Evolutionary conservation across 2,888 invertebrate genomes (phyloP).

Genomic region (Ptilodon capucinus): DNA sequence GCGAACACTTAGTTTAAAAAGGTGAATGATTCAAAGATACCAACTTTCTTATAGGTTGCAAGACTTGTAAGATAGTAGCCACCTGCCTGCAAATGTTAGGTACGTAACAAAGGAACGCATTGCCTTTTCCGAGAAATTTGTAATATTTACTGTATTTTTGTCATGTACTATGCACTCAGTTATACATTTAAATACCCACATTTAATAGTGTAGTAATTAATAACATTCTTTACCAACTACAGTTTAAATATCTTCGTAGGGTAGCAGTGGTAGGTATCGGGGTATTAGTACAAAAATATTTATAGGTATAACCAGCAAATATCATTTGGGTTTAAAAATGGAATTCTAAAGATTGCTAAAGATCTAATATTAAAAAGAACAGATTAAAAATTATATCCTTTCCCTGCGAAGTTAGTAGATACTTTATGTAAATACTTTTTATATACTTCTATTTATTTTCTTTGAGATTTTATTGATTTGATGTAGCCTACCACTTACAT

Average conservation of each 20-base stretch:
- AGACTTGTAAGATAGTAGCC: background rate
- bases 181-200: background rate
- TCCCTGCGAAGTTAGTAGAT: too few relatives aligned
- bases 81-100: background rate
- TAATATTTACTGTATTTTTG: background rate
- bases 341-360: too few relatives aligned
- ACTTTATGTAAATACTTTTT: too few relatives aligned
- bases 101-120: background rate
- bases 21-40: background rate
- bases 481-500: slow-evolving; percentile 2
- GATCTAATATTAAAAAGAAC: too few relatives aligned
- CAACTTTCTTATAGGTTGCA: background rate
- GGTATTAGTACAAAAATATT: too few relatives aligned
- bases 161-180: background rate
- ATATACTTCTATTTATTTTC: background rate
- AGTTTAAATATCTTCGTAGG: too few relatives aligned
- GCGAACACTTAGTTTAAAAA: background rate
- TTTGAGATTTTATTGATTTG: background rate
- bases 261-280: too few relatives aligned
- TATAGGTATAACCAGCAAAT: too few relatives aligned
- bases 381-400: too few relatives aligned
- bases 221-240: background rate
- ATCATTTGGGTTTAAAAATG: too few relatives aligned
- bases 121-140: background rate
- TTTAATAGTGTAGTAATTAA: background rate